Evolutionary conservation across 2,888 invertebrate species (phyloP).

Genomic region (Trypoxylon attenuatum): DNA sequence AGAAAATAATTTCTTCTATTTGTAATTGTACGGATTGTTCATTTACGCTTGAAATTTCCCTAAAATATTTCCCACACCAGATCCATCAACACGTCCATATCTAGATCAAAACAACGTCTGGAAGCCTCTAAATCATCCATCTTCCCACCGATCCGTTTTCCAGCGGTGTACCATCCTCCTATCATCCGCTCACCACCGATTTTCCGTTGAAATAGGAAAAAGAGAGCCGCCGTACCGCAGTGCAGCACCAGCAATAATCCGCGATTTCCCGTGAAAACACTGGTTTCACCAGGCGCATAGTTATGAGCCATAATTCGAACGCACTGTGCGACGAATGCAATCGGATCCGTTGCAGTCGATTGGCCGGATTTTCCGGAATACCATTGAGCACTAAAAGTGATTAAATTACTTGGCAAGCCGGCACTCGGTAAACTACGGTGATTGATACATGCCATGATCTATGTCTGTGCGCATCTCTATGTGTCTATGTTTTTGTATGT

Average conservation of each 20-base stretch:
- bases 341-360: conserved; percentile 40
- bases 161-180: too few relatives aligned
- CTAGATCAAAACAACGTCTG: too few relatives aligned
- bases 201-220: neutral
- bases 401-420: conserved; percentile 56
- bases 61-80: too few relatives aligned
- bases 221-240: neutral
- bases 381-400: conserved; percentile 55
- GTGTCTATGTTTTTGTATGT: too few relatives aligned
- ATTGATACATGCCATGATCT: conserved; percentile 56
- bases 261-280: neutral
- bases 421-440: conserved; percentile 53
- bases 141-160: too few relatives aligned
- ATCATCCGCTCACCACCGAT: too few relatives aligned
- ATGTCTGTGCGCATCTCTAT: too few relatives aligned
- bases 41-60: too few relatives aligned
- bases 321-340: conserved; percentile 18
- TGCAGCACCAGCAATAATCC: neutral
- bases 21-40: too few relatives aligned
- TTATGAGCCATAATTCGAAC: conserved; percentile 42
- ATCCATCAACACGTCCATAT: too few relatives aligned
- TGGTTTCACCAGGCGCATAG: neutral
- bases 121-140: too few relatives aligned
- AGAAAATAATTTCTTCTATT: too few relatives aligned
- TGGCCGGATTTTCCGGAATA: conserved; percentile 51